Percentiles rank a stretch among this genome's conserved stretches.
These are phyloP conservation scores for Trypoxylus dichotomus DNA, from an alignment of 1,140 invertebrate genomes.

Conservation along the genomic window DNA sequence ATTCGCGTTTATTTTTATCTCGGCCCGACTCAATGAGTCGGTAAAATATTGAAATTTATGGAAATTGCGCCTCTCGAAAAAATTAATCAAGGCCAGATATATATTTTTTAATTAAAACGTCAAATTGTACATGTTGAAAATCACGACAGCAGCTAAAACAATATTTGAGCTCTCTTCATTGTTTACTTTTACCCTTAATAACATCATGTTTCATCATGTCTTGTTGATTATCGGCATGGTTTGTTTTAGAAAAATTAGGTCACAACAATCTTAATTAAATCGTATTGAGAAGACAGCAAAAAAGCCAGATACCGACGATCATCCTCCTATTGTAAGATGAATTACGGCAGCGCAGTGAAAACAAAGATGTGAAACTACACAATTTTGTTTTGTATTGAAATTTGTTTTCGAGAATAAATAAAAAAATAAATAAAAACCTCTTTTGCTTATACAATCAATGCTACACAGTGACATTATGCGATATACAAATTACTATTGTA, in stretches of 20 bases:
- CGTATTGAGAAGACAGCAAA: too few relatives aligned
- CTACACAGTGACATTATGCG: too few relatives aligned
- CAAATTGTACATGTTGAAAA: background rate
- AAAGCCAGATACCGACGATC: too few relatives aligned
- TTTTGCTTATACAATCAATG: too few relatives aligned
- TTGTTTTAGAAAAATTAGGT: background rate
- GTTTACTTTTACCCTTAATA: background rate
- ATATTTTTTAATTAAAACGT: conserved; percentile 6
- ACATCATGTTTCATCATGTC: background rate
- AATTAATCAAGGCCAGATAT: background rate
- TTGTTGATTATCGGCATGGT: background rate
- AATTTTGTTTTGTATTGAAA: too few relatives aligned
- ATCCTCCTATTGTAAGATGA: too few relatives aligned
- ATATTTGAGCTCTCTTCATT: background rate
- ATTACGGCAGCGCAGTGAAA: too few relatives aligned
- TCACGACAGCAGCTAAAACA: background rate
- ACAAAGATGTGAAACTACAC: too few relatives aligned
- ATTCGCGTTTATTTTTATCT: background rate
- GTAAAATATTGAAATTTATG: conserved; percentile 8
- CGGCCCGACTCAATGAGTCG: background rate
- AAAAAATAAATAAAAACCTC: too few relatives aligned
- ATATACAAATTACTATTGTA: too few relatives aligned
- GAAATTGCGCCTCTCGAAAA: background rate
- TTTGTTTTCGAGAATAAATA: too few relatives aligned
- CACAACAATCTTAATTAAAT: background rate